phyloP scores from a whole-genome alignment of 2,113 vertebrate species.

The Protobothrops mucrosquamatus region DNA sequence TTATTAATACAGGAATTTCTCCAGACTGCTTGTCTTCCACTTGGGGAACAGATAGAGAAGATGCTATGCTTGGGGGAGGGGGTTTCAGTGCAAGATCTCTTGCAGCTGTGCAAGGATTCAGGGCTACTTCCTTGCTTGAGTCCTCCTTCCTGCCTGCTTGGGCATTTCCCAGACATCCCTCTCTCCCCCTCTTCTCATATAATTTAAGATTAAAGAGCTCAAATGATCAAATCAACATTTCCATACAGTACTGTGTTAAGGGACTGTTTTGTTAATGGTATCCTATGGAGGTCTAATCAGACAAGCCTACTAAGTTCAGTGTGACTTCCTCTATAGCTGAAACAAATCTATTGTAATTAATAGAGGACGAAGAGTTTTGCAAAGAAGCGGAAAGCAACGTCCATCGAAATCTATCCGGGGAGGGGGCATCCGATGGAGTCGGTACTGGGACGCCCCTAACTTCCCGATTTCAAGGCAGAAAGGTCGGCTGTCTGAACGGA shows the following conservation, averaged over 20 bases:
- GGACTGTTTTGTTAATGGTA: neutral
- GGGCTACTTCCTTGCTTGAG: no score
- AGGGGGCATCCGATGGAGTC: neutral
- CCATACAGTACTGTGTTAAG: neutral
- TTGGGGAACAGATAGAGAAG: neutral
- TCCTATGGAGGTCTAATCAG: neutral
- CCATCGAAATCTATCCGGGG: neutral
- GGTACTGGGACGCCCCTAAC: neutral
- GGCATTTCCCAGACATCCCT: neutral
- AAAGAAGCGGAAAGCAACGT: neutral
- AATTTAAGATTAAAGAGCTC: neutral
- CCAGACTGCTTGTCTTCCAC: neutral
- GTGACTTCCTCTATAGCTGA: neutral
- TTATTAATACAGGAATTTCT: neutral
- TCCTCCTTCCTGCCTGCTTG: no score
- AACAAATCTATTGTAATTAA: neutral
- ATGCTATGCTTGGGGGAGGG: neutral
- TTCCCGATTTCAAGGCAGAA: neutral
- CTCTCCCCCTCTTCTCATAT: neutral
- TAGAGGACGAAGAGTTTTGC: neutral
- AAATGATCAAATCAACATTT: neutral
- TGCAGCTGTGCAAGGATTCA: neutral
- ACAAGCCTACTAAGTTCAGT: neutral
- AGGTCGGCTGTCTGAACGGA: neutral
- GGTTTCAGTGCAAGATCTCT: neutral